A percentile compares a stretch with the other conserved stretches of the same genome.
These are phyloP conservation scores for Gymnothorax javanicus DNA, from an alignment of 2,797 vertebrate species.

Conservation along the genomic window DNA sequence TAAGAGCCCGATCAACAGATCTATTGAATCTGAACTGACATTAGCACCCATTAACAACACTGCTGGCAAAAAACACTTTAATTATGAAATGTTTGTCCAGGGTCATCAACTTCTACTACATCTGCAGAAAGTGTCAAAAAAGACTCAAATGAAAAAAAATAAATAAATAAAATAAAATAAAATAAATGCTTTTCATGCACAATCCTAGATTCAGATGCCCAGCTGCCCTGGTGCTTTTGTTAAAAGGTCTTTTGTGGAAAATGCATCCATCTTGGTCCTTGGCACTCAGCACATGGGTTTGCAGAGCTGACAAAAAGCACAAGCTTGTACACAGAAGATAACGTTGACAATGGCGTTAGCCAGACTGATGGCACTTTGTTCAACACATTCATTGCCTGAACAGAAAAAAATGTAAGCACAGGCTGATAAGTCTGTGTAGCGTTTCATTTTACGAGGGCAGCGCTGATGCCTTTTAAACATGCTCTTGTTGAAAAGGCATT, in stretches of 20 bases:
- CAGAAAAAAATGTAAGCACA: constrained; percentile 49
- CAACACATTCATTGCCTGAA: constrained; percentile 67
- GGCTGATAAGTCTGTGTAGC: constrained; percentile 54
- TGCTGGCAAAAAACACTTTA: background rate
- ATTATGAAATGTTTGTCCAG: constrained; percentile 4
- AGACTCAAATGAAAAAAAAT: background rate
- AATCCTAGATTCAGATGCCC: constrained; percentile 14
- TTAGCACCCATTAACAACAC: background rate
- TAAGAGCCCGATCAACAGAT: constrained; percentile 4
- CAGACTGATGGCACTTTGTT: constrained; percentile 60
- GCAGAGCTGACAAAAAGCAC: constrained; percentile 51
- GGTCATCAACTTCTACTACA: background rate
- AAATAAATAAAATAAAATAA: background rate
- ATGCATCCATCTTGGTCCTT: constrained; percentile 28
- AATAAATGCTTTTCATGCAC: background rate
- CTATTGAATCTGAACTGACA: background rate
- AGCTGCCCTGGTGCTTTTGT: constrained; percentile 38
- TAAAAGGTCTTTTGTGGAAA: constrained; percentile 43
- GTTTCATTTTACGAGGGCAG: constrained; percentile 60
- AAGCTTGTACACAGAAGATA: constrained; percentile 70
- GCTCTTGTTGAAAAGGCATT: constrained; percentile 50
- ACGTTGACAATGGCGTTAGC: background rate
- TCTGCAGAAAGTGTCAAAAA: background rate
- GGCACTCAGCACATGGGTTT: constrained; percentile 37
- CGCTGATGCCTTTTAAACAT: constrained; percentile 61